These are phyloP conservation scores for Cebus imitator DNA, from an alignment of 2,113 vertebrate species.

Conservation along the genomic window DNA sequence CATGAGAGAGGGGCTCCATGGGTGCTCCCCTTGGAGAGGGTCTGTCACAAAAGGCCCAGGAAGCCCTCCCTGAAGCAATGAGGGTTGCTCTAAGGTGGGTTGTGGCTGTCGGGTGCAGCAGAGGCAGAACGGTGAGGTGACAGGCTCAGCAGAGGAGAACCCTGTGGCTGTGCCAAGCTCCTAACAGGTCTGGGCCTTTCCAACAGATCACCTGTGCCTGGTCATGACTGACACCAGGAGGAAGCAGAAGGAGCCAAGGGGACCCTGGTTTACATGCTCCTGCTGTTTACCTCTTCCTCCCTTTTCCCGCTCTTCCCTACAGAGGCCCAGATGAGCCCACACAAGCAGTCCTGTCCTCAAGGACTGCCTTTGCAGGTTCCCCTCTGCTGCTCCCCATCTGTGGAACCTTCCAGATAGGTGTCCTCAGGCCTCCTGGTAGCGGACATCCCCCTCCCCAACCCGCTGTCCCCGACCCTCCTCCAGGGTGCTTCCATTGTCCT, in stretches of 20 bases:
- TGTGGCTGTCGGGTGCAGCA: no score
- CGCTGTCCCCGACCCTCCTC: rapidly evolving
- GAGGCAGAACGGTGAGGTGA: background rate
- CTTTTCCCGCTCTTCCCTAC: background rate
- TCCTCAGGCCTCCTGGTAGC: background rate
- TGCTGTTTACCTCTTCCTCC: background rate
- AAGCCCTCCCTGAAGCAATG: background rate
- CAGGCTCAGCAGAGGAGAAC: background rate
- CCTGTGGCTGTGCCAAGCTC: rapidly evolving
- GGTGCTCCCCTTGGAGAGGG: background rate
- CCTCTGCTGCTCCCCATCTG: background rate
- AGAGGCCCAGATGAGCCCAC: background rate
- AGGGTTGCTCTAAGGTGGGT: background rate
- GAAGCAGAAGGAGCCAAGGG: background rate
- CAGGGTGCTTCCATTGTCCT: no score
- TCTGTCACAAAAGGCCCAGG: background rate
- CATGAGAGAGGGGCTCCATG: background rate
- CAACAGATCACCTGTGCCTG: background rate
- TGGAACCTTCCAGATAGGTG: background rate
- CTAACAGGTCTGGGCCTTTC: background rate
- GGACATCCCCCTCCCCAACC: background rate
- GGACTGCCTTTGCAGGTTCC: background rate
- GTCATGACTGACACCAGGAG: background rate
- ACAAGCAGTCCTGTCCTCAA: background rate
- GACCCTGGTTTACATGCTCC: background rate